Evolutionary conservation across 2,888 invertebrate genomes (phyloP), one percentile per base, ranked within the genome.

Genomic region (Drosophila mimetica): DNA sequence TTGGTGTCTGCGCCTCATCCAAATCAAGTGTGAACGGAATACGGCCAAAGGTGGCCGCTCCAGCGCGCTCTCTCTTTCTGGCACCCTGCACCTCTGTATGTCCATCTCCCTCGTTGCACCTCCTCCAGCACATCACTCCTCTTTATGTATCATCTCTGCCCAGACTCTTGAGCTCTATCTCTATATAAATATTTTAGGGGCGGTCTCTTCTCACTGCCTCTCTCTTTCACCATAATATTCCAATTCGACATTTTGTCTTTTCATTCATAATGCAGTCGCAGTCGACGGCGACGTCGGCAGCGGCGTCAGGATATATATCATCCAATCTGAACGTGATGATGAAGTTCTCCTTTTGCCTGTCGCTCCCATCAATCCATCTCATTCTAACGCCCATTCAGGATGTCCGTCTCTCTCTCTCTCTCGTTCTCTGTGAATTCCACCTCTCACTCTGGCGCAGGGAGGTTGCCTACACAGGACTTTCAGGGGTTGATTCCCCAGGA

Each of bases 211-310:
- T 18, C 46, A 16, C 20, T 25, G 60, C 32, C 50, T 25, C 41
- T 54, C 44, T 55, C 39, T 32, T 51, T 59, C 58, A 37, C 52
- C 60, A 63, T 74, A 71, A 59, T 85, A 86, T 89, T 89, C 89
- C 89, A 88, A 89, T 90, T 90, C 90, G 90, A 90, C 90, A 90
- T 90, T 90, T 90, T 90, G 88, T 90, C 75, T 79, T 64, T 76
- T 67, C 77, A 78, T 86, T 88, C 82, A 86, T 86, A 86, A 82
- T 76, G 82, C 85, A 71, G 84, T 59, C 67, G 67, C 74, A 9
- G 74, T 6, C 37, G 34, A 25, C 13, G 70, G 18, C 20, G 39
- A 8, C n/a, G 73, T 16, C 18, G 39, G 5, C 36, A 57, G 16
- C 50, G 41, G 42, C 50, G 57, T 25, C 47, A 67, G 75, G 60